phyloP scores from a whole-genome alignment of 2,113 vertebrate genomes.

The Elephas maximus region DNA sequence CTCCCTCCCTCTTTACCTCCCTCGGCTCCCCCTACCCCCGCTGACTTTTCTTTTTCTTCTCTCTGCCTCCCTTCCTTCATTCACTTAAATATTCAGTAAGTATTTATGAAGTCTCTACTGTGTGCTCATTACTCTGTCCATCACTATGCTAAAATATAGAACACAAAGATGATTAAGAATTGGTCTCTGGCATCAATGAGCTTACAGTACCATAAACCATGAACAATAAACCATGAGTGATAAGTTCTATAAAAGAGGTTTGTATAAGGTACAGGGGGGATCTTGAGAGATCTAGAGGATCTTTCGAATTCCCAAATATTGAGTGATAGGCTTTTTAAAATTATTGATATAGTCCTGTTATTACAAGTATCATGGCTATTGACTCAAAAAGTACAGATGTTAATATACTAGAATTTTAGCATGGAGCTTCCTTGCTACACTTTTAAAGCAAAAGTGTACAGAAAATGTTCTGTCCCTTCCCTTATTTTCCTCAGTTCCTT shows the following conservation, averaged over 20 bases:
- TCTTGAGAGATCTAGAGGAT: neutral
- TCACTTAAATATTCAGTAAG: neutral
- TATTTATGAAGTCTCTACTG: neutral
- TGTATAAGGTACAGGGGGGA: neutral
- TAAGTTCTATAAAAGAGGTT: neutral
- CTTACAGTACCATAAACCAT: too few species aligned
- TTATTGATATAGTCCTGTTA: neutral
- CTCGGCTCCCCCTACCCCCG: accelerated
- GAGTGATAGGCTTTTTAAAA: conserved; percentile 8
- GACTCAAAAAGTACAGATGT: neutral
- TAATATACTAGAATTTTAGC: neutral
- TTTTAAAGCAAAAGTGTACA: neutral
- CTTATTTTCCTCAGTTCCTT: neutral
- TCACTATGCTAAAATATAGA: neutral
- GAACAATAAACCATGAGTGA: neutral
- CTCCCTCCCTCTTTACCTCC: neutral
- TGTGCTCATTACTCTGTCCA: neutral
- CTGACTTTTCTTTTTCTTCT: neutral
- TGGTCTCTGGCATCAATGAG: neutral
- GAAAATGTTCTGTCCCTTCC: neutral
- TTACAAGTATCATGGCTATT: neutral
- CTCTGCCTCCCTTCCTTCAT: neutral
- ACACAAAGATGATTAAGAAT: neutral
- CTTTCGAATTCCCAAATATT: neutral
- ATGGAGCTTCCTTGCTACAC: neutral